These are phyloP conservation scores for Hartigia nigra DNA, from an alignment of 2,888 invertebrate species.

Conservation along the genomic window DNA sequence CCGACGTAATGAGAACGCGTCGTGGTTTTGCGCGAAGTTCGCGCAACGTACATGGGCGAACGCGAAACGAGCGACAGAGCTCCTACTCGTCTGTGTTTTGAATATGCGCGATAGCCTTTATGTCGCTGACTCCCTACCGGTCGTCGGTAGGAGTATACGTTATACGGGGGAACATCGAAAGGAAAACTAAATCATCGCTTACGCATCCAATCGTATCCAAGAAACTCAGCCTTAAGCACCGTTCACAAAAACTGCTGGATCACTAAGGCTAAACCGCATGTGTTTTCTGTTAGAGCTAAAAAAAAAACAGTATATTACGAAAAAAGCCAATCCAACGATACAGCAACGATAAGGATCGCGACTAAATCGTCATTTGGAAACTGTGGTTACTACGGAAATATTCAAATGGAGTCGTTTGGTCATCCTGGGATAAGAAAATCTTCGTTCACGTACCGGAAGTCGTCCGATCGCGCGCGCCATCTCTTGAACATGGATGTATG, in stretches of 20 bases:
- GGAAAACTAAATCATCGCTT: background rate
- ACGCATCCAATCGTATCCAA: background rate
- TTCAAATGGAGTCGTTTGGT: background rate
- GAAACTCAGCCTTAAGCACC: background rate
- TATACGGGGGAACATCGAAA: no score
- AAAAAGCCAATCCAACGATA: background rate
- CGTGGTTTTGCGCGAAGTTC: background rate
- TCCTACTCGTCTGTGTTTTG: background rate
- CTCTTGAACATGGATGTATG: background rate
- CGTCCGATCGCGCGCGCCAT: background rate
- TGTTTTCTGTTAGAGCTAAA: background rate
- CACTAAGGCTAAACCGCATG: background rate
- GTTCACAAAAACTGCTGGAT: background rate
- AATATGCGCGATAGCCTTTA: background rate
- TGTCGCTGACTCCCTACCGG: no score
- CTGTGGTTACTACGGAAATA: no score
- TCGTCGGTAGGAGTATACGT: no score
- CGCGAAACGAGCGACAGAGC: background rate
- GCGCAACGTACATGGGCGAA: background rate
- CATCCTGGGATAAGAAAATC: background rate
- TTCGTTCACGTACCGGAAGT: background rate
- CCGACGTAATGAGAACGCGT: constrained; percentile 3
- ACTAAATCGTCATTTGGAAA: background rate
- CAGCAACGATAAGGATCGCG: background rate
- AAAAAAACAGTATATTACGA: background rate